phyloP scores from a whole-genome alignment of 2,797 vertebrate species.

The Allobates femoralis region DNA sequence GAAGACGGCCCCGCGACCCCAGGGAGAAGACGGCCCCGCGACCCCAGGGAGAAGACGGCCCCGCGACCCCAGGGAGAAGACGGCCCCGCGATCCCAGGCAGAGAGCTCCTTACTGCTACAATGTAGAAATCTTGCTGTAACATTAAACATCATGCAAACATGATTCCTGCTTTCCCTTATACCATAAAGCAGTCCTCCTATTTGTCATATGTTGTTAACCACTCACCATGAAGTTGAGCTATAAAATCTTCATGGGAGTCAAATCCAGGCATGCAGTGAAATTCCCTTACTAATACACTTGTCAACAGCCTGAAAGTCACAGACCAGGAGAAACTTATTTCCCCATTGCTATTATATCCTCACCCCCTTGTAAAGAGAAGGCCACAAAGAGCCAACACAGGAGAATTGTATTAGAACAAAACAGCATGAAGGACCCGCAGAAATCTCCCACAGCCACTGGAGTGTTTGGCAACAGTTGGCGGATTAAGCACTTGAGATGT shows the following conservation, averaged over 20 bases:
- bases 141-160: too few relatives aligned
- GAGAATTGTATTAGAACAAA: conserved; percentile 61
- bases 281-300: conserved; percentile 52
- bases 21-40: too few relatives aligned
- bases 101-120: too few relatives aligned
- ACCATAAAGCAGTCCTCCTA: too few relatives aligned
- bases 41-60: too few relatives aligned
- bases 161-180: too few relatives aligned
- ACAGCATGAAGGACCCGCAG: conserved; percentile 48
- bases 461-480: conserved; percentile 63
- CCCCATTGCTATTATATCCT: conserved; percentile 54
- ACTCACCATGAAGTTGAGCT: neutral
- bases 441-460: conserved; percentile 64
- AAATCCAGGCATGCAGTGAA: conserved; percentile 34
- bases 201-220: neutral
- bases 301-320: conserved; percentile 53
- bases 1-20: too few relatives aligned
- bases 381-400: conserved; percentile 61
- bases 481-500: conserved; percentile 64
- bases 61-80: too few relatives aligned
- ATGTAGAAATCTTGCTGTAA: too few relatives aligned
- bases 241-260: conserved; percentile 31
- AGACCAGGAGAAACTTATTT: conserved; percentile 59
- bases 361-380: conserved; percentile 52
- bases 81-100: too few relatives aligned